Conservation (phyloP, 2,113 vertebrate species). For the Panurus biarmicus region DNA sequence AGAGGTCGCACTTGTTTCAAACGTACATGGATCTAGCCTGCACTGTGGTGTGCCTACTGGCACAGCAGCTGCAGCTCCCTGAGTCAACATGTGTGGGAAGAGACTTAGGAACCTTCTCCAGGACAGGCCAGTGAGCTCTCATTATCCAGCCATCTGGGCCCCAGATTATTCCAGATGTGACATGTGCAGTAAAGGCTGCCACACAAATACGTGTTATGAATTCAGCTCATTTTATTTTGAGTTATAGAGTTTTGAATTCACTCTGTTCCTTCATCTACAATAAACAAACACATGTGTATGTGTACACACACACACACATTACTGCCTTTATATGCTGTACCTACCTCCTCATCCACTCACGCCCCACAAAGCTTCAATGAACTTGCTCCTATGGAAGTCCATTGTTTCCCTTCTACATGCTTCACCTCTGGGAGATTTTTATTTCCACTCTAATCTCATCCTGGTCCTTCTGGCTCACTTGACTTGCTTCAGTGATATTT, state of each 20-base stretch:
- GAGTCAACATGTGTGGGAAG: neutral
- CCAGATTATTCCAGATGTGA: slow-evolving; percentile 43
- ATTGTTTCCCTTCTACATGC: neutral
- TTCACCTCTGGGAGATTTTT: neutral
- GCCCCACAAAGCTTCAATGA: neutral
- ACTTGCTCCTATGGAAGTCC: neutral
- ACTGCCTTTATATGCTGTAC: neutral
- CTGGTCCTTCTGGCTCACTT: neutral
- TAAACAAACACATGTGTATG: slow-evolving; percentile 8
- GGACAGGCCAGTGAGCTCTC: slow-evolving; percentile 36
- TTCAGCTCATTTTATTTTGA: slow-evolving; percentile 39
- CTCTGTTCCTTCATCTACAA: slow-evolving; percentile 18
- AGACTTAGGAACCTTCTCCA: slow-evolving; percentile 2
- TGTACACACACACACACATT: neutral
- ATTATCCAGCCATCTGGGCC: slow-evolving; percentile 45
- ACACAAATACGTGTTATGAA: slow-evolving; percentile 49
- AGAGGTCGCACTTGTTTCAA: neutral
- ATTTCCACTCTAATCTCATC: neutral
- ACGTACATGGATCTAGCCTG: neutral
- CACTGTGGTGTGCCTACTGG: neutral
- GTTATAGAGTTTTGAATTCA: neutral
- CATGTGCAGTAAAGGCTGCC: slow-evolving; percentile 41
- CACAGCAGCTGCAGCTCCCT: neutral
- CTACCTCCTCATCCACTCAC: neutral
- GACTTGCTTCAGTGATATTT: neutral